phyloP scores from a whole-genome alignment of 2,888 invertebrate species.

The Aethes cnicana region DNA sequence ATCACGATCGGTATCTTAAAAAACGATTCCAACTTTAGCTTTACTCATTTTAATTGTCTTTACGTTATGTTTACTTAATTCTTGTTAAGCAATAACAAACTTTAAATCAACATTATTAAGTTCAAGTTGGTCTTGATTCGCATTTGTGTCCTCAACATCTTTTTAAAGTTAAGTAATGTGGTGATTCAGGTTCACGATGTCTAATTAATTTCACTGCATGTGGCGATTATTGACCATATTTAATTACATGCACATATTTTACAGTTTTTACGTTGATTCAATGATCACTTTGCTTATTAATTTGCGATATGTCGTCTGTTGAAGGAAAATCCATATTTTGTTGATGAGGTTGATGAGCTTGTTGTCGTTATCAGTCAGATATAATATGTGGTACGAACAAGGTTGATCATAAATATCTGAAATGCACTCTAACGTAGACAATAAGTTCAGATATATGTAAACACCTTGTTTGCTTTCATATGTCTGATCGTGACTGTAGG shows the following conservation, averaged over 20 bases:
- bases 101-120: neutral
- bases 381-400: no score
- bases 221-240: conserved; percentile 26
- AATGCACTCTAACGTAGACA: no score
- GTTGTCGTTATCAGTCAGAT: no score
- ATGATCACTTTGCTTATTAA: conserved; percentile 11
- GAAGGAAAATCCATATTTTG: conserved; percentile 3
- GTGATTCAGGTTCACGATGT: conserved; percentile 25
- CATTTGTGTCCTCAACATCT: conserved; percentile 1
- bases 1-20: conserved; percentile 25
- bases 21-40: conserved; percentile 25
- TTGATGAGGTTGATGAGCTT: no score
- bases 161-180: conserved; percentile 24
- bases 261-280: conserved; percentile 14
- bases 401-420: no score
- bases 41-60: conserved; percentile 17
- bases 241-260: conserved; percentile 22
- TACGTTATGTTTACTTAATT: conserved; percentile 4
- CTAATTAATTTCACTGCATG: conserved; percentile 28
- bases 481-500: neutral
- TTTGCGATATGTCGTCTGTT: conserved; percentile 10
- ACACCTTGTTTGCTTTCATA: no score
- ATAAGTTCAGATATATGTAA: no score
- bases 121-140: neutral
- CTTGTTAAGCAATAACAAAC: neutral